A percentile compares a stretch with the other conserved stretches of the same genome.
Evolutionary conservation across 53 echinoderm and acorn worm species (phyloP).

Genomic region (Holothuria scabra): DNA sequence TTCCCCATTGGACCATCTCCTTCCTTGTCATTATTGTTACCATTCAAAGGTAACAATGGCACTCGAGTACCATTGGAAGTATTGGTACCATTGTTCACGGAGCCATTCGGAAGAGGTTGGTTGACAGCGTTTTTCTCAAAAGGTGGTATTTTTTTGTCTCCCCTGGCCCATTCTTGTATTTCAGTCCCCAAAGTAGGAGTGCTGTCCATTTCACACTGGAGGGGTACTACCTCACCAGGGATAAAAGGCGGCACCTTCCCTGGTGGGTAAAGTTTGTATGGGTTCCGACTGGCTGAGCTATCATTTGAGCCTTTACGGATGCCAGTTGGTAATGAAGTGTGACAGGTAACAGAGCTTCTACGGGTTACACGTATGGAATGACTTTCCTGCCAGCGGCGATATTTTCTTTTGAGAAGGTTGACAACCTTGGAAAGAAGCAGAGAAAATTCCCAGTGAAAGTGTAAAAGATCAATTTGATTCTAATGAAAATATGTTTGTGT

Average conservation of each 20-base stretch:
- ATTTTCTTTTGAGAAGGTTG: constrained; percentile 28
- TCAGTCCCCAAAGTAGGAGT: constrained; percentile 1
- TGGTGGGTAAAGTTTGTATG: constrained; percentile 16
- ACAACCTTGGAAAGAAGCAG: constrained; percentile 9
- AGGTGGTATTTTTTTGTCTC: not conserved
- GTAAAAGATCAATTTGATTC: too few species aligned
- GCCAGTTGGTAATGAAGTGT: not conserved
- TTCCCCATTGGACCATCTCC: not conserved
- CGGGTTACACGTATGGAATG: constrained; percentile 30
- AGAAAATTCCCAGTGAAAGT: not conserved
- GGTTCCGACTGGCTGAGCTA: not conserved
- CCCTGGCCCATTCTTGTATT: constrained; percentile 36
- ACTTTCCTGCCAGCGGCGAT: constrained; percentile 42
- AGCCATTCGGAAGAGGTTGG: constrained; percentile 3
- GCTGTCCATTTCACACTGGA: constrained; percentile 41
- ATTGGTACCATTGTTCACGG: not conserved
- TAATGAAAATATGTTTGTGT: too few species aligned
- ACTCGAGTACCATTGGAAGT: constrained; percentile 10
- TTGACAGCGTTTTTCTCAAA: not conserved
- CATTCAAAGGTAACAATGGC: constrained; percentile 1
- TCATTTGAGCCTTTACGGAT: constrained; percentile 10
- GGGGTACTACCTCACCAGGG: constrained; percentile 44
- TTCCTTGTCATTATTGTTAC: constrained; percentile 33
- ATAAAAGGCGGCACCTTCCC: constrained; percentile 32
- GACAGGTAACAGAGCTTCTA: constrained; percentile 20